Evolutionary conservation across 2,797 vertebrate genomes (phyloP), one percentile per base, ranked within the genome.

Genomic region (Phoeniculus purpureus): DNA sequence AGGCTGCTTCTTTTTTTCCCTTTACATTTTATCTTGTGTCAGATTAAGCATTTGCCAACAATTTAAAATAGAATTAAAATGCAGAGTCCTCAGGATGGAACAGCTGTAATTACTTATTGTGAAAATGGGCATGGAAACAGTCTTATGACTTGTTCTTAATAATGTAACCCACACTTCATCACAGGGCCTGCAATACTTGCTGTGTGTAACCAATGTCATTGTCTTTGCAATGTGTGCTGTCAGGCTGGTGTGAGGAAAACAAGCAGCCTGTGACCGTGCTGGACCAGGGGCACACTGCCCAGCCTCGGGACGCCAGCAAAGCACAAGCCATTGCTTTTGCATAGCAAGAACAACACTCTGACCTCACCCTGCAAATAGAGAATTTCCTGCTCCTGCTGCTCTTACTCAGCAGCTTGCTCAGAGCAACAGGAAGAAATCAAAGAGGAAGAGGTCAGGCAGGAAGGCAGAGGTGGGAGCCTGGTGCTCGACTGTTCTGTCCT

Each of bases 371-470:
- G 75, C 34, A 62, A 83, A 71, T 3, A 85, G 54, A 75, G 81
- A 91, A 85, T 87, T 94, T 96, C 94, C 90, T 92, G 84, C 83
- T 93, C 81, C 75, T 25, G 66, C 72, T 77, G 88, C 66, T 95
- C 90, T 94, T 85, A 94, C 81, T 95, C 94, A 95, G 94, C 93
- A 92, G 77, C 77, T 88, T 52, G 37, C 72, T 74, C 61, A 25
- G 59, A 93, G 73, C 72, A 89, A 59, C 88, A 89, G 86, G 94
- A 93, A 95, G 86, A 76, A 67, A 86, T 58, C 75, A 64, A n/a
- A 75, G 81, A 74, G 85, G 81, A 93, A 85, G 86, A 87, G 88
- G 86, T 78, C 72, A 62, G 61, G 68, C 88, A 80, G 83, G 81
- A 92, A 88, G 86, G 66, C 85, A 81, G 81, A 79, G 67, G 79